A percentile compares a stretch with the other conserved stretches of the same genome.
phyloP scores from a whole-genome alignment of 2,888 invertebrate species.

The Kryphioiulus occultus region DNA sequence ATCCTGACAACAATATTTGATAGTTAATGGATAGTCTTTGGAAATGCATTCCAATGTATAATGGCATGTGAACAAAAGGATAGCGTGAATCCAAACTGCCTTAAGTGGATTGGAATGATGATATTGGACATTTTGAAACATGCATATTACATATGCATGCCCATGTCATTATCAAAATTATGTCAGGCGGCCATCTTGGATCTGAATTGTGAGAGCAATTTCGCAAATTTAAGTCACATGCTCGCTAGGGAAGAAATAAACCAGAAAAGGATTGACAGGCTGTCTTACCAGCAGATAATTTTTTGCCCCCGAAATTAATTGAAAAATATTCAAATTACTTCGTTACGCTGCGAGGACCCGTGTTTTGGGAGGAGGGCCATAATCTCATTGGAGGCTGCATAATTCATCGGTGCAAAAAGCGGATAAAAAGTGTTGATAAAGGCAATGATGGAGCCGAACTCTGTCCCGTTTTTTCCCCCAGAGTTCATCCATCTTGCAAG shows the following conservation, averaged over 20 bases:
- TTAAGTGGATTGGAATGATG: too few relatives aligned
- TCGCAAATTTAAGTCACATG: too few relatives aligned
- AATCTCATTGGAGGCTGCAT: background rate
- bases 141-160: too few relatives aligned
- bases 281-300: background rate
- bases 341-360: background rate
- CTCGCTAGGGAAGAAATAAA: background rate
- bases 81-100: too few relatives aligned
- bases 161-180: too few relatives aligned
- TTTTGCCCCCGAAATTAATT: background rate
- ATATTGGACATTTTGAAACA: too few relatives aligned
- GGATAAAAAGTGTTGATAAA: background rate
- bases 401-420: background rate
- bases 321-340: conserved; percentile 6
- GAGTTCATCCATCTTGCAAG: conserved; percentile 23
- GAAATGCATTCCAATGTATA: too few relatives aligned
- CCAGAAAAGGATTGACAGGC: conserved; percentile 12
- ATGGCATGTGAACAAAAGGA: too few relatives aligned
- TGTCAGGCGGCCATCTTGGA: too few relatives aligned
- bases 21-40: too few relatives aligned
- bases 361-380: background rate
- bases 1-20: too few relatives aligned
- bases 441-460: conserved; percentile 8
- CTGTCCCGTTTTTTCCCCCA: background rate
- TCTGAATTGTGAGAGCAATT: too few relatives aligned